A percentile compares a stretch with the other conserved stretches of the same genome.
These are phyloP conservation scores for Serilophus lunatus DNA, from an alignment of 2,113 vertebrate genomes.

Conservation along the genomic window DNA sequence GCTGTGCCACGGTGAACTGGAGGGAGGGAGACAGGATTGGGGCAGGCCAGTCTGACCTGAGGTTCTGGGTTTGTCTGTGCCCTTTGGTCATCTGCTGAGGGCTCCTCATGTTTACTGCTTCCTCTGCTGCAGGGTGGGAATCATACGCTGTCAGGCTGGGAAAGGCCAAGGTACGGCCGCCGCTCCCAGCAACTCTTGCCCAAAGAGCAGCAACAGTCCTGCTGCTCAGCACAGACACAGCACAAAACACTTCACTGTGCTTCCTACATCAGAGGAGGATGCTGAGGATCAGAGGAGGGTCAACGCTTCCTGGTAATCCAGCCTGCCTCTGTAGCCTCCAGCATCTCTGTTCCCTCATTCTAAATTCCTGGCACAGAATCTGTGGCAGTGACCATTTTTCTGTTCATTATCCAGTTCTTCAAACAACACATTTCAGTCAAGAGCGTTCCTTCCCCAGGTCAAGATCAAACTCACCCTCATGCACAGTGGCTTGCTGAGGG, in stretches of 20 bases:
- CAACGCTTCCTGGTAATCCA: neutral
- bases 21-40: neutral
- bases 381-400: neutral
- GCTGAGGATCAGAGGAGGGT: neutral
- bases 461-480: neutral
- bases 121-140: neutral
- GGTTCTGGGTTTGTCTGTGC: neutral
- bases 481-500: neutral
- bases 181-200: neutral
- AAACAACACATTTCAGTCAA: neutral
- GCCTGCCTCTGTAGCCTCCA: neutral
- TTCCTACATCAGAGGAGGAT: neutral
- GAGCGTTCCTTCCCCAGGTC: neutral
- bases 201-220: neutral
- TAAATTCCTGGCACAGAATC: neutral
- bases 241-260: neutral
- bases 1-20: accelerated
- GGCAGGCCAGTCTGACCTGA: accelerated
- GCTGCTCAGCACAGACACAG: neutral
- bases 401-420: neutral
- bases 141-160: neutral
- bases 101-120: neutral
- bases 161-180: neutral
- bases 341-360: neutral
- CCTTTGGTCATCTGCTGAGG: neutral